Evolutionary conservation across 2,113 vertebrate species (phyloP).

Genomic region (Eclectus roratus): DNA sequence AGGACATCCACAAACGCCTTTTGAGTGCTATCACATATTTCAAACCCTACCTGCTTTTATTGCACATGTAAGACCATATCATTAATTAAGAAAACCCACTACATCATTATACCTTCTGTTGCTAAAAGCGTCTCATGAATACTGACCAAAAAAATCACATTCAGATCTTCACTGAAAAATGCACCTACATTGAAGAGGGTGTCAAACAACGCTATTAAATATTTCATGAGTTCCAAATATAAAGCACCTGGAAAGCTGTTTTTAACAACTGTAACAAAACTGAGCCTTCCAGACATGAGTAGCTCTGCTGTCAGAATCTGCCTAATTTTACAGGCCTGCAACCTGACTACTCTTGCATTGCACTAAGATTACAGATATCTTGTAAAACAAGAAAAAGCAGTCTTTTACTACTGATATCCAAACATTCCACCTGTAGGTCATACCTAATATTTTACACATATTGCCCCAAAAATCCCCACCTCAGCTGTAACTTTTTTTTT

Average conservation of each 20-base stretch:
- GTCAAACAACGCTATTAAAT: not conserved
- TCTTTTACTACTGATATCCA: not conserved
- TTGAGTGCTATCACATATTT: not conserved
- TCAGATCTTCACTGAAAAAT: not conserved
- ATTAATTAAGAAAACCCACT: not conserved
- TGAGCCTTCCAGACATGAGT: not conserved
- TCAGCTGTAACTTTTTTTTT: not conserved
- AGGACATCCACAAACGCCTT: not conserved
- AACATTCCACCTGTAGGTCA: not conserved
- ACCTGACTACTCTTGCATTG: not conserved
- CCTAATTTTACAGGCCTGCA: not conserved
- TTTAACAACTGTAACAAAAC: not conserved
- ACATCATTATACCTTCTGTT: not conserved
- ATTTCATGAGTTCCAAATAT: not conserved
- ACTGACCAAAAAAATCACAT: not conserved
- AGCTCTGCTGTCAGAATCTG: not conserved
- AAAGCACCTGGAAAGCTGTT: not conserved
- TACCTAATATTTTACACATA: not conserved
- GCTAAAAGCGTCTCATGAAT: not conserved
- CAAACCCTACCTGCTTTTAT: not conserved
- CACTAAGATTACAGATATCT: accelerated
- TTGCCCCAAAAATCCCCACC: not conserved
- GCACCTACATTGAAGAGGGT: not conserved
- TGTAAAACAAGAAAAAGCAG: not conserved
- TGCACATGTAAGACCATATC: not conserved